Percentiles rank a stretch among this genome's conserved stretches.
These are phyloP conservation scores for Catostomus latipinnis DNA, from an alignment of 2,797 vertebrate species.

Conservation along the genomic window DNA sequence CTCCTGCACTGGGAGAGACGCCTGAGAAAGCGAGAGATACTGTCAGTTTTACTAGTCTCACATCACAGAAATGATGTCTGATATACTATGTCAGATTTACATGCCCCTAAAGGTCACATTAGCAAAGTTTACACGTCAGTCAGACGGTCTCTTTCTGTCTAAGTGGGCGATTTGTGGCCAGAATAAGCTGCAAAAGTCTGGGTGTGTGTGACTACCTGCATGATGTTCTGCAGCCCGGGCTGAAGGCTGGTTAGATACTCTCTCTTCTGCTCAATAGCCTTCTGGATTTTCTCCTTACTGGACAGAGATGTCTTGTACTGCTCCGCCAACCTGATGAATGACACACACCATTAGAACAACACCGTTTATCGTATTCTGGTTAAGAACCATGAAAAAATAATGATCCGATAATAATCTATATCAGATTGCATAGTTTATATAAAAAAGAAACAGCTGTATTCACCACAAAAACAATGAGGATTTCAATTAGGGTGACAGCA, in stretches of 20 bases:
- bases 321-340: constrained; percentile 86
- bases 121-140: background rate
- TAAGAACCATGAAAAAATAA: too few species aligned
- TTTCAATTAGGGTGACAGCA: too few species aligned
- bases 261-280: constrained; percentile 97
- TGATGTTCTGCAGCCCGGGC: constrained; percentile 94
- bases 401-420: too few species aligned
- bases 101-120: too few species aligned
- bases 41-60: background rate
- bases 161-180: background rate
- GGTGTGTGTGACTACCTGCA: constrained; percentile 81
- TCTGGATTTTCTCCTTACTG: constrained; percentile 95
- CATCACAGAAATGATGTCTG: too few species aligned
- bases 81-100: too few species aligned
- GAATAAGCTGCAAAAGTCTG: background rate
- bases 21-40: constrained; percentile 73
- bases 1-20: constrained; percentile 94
- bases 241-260: constrained; percentile 95
- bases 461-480: too few species aligned
- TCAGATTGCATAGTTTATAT: too few species aligned
- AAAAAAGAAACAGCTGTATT: too few species aligned
- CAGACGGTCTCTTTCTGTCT: background rate
- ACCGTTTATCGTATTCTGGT: background rate
- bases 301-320: constrained; percentile 91
- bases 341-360: background rate